Evolutionary conservation across 2,888 invertebrate species (phyloP), one percentile per base, ranked within the genome.

Genomic region (Harpalus rufipes): DNA sequence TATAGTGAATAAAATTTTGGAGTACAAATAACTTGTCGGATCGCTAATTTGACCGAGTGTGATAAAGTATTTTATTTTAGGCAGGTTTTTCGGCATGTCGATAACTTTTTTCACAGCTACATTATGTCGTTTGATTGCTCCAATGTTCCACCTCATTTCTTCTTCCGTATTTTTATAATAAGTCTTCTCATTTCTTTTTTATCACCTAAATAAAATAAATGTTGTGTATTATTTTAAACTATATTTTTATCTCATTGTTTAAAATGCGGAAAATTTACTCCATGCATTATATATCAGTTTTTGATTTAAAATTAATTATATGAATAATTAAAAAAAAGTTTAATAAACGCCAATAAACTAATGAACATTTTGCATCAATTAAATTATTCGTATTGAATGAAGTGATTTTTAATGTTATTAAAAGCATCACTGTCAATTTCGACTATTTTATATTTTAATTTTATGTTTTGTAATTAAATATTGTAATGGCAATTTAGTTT

Each of bases 401-500:
- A 10, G 25, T 25, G 18, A 63, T 21, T 63, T 63, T 63, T 63
- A 63, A 63, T 21, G 21, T 10, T 63, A 21, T 63, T 63, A 63
- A 63, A 63, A 18, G 63, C 63, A 21, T 12, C 12, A 18, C 21
- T 63, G 63, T 63, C 63, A 63, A 63, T 59, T 59, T 59, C 18
- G 8, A 56, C 74, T 41, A 74, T 51, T 74, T 74, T 41, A 74
- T 56, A 51, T 44, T 74, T 74, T 74, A 74, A 74, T 74, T 74
- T 74, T 7, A 74, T 74, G 74, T 74, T 74, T 51, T 39, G 21
- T 21, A 74, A 56, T 74, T 74, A 74, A 63, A 63, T 12, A 25
- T 63, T 63, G 18, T 21, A 63, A 21, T 63, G 3, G 18, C 7
- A 59, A 59, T 59, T 14, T 61, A 10, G 14, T 61, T 61, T 61